Conservation (phyloP, 2,113 vertebrate genomes). For the Anser brachyrhynchus region DNA sequence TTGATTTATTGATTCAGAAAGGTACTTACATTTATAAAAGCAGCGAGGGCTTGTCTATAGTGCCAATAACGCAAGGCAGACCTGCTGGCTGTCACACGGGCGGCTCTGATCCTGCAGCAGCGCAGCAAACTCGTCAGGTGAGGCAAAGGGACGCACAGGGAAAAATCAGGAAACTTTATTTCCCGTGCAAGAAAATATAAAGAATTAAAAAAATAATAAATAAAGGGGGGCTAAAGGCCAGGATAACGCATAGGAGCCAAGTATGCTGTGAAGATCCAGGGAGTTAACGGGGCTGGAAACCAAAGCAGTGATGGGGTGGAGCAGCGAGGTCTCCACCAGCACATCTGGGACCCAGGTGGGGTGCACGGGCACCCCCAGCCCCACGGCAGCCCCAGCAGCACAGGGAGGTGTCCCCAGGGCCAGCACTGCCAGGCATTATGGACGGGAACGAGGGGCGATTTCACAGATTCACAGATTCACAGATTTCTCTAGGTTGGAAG, state of each 20-base stretch:
- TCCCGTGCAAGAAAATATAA: neutral
- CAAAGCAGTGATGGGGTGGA: neutral
- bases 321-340: neutral
- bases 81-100: neutral
- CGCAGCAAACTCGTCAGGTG: neutral
- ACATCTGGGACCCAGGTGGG: neutral
- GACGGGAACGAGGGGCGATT: neutral
- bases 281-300: neutral
- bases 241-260: neutral
- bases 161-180: neutral
- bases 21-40: conserved; percentile 41
- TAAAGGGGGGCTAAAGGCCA: neutral
- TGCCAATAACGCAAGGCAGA: neutral
- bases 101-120: neutral
- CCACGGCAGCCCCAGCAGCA: neutral
- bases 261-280: neutral
- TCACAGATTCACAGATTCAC: too few relatives aligned
- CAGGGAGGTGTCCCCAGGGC: neutral
- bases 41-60: conserved; percentile 4
- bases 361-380: too few relatives aligned
- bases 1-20: conserved; percentile 77
- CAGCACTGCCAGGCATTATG: neutral
- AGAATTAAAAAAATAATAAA: neutral
- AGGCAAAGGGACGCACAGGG: neutral
- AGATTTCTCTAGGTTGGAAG: too few relatives aligned